Evolutionary conservation across 2,113 vertebrate genomes (phyloP).

Genomic region (Elaphurus davidianus): DNA sequence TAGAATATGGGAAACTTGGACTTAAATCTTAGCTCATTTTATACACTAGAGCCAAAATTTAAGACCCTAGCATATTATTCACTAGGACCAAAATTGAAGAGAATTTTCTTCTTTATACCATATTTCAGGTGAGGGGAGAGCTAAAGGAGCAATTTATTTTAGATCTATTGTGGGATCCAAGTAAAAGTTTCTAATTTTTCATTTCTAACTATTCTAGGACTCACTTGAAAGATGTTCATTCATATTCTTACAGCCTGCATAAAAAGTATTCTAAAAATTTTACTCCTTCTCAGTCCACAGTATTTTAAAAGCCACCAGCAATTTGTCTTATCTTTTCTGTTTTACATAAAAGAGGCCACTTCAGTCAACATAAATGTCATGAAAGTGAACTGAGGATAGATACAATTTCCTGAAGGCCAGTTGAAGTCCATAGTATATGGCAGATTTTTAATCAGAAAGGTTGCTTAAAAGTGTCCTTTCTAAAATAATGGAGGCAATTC

Average conservation of each 20-base stretch:
- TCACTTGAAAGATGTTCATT: conserved; percentile 75
- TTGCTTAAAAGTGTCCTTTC: not conserved
- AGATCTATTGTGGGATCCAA: conserved; percentile 53
- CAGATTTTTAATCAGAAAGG: not conserved
- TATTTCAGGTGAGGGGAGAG: not conserved
- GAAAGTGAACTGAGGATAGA: not conserved
- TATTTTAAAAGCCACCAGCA: conserved; percentile 6
- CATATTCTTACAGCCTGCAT: conserved; percentile 69
- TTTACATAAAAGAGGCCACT: not conserved
- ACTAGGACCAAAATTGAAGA: not conserved
- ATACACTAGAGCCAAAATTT: conserved; percentile 8
- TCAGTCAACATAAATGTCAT: not conserved
- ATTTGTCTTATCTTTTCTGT: conserved; percentile 6
- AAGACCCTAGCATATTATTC: not conserved
- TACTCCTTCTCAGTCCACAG: conserved; percentile 56
- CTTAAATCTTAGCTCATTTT: conserved; percentile 7
- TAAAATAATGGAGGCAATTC: not conserved
- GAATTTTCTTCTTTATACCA: not conserved
- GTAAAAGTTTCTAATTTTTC: conserved; percentile 72
- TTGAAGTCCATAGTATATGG: not conserved
- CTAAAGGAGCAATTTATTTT: not conserved
- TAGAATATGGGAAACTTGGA: not conserved
- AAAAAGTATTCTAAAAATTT: conserved; percentile 77
- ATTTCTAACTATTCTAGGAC: conserved; percentile 66
- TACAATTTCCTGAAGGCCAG: not conserved